Percentiles rank a stretch among this genome's conserved stretches.
These are phyloP conservation scores for Cheirogaleus major DNA, from an alignment of 2,797 vertebrate species.

Conservation along the genomic window DNA sequence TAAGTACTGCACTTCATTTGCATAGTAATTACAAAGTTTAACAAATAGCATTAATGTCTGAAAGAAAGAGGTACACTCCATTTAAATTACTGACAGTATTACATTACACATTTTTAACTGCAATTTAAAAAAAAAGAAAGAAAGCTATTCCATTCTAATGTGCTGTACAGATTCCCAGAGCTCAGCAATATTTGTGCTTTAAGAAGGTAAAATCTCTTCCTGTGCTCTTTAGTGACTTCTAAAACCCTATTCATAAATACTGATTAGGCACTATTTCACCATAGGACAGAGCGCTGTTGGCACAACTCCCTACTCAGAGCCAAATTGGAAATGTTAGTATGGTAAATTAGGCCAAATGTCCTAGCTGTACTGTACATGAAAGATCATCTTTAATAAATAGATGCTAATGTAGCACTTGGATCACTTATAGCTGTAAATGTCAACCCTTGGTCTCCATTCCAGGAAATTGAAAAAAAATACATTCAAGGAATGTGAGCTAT, in stretches of 20 bases:
- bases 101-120: constrained; percentile 81
- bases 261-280: constrained; percentile 84
- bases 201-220: constrained; percentile 77
- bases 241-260: constrained; percentile 86
- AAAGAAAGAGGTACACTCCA: constrained; percentile 81
- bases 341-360: constrained; percentile 82
- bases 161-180: constrained; percentile 65
- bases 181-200: constrained; percentile 80
- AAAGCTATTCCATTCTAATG: constrained; percentile 75
- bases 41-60: constrained; percentile 83
- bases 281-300: constrained; percentile 57
- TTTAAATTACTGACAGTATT: constrained; percentile 84
- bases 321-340: constrained; percentile 79
- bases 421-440: constrained; percentile 69
- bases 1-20: constrained; percentile 81
- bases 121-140: constrained; percentile 67
- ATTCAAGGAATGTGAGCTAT: constrained; percentile 20
- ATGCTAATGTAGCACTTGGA: constrained; percentile 70
- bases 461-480: constrained; percentile 16
- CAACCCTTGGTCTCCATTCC: constrained; percentile 63
- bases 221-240: constrained; percentile 82
- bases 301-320: constrained; percentile 66
- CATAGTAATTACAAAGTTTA: constrained; percentile 86
- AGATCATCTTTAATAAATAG: constrained; percentile 83
- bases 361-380: constrained; percentile 70